Evolutionary conservation across 1,140 invertebrate species (phyloP), one percentile per base, ranked within the genome.

Genomic region (Oryzaephilus surinamensis): DNA sequence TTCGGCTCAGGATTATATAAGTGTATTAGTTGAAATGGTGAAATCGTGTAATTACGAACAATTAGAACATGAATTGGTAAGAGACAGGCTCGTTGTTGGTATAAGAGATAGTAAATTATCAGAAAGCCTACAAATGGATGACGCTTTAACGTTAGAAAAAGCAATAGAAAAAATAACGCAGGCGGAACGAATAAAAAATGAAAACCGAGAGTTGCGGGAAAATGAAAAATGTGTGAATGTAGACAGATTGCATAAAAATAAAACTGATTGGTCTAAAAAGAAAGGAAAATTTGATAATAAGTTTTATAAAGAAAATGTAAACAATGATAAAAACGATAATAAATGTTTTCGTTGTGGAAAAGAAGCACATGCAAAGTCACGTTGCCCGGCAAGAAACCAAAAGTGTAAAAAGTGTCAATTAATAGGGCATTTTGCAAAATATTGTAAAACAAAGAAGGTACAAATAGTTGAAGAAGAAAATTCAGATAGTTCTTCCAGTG

Each of bases 61-160:
- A 10, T 14, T 57, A 15, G 39, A 42, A 38, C 53, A 62, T 16
- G 50, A 57, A 38, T 32, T 61, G 10, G 41, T 60, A 6, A 50
- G 50, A 32, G 61, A 60, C 32, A 39, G 51, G 15, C 52, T 64
- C 10, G 52, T 62, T 5, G 47, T 59, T 13, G 59, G 55, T 12
- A 55, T 62, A 1, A 12, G 32, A 0, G 50, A 62, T 35, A 36
- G 47, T 10, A 41, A 50, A 35, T 29, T 57, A 29, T 53, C 52
- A 33, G 45, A 60, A 34, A 44, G 31, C 26, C 33, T 66, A 13
- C 44, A 61, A 29, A 40, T 56, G 10, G 55, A 54, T 32, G 43
- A 46, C 6, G 41, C 52, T 14, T 32, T 64, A 2, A 53, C 48
- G 2, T 20, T 63, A 7, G 21, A 18, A 44, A 48, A 29, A 29